Evolutionary conservation across 2,113 vertebrate genomes (phyloP).

Genomic region (Aplodontia rufa): DNA sequence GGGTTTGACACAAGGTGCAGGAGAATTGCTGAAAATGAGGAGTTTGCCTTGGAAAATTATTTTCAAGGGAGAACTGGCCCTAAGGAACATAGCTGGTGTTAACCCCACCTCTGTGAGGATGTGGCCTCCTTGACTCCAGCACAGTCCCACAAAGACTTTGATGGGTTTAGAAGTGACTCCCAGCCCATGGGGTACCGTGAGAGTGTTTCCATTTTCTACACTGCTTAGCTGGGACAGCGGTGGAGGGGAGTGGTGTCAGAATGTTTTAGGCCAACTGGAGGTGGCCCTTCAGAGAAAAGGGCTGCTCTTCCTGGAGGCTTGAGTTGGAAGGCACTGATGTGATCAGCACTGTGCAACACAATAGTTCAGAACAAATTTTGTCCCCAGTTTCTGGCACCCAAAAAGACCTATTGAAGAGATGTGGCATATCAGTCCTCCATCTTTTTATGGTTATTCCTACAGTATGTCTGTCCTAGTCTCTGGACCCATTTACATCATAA

Average conservation of each 20-base stretch:
- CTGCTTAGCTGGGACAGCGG: too few relatives aligned
- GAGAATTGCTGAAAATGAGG: background rate
- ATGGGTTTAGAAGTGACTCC: background rate
- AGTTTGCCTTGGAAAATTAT: background rate
- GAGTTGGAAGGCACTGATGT: background rate
- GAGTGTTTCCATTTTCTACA: background rate
- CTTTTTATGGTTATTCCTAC: background rate
- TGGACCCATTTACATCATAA: background rate
- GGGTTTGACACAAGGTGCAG: too few relatives aligned
- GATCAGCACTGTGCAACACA: background rate
- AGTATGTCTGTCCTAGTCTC: background rate
- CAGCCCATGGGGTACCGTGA: background rate
- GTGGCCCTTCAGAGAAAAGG: background rate
- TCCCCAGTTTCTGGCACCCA: background rate
- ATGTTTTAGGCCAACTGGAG: background rate
- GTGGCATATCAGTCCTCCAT: background rate
- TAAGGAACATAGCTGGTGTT: background rate
- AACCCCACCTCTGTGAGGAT: too few relatives aligned
- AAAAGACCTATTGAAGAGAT: background rate
- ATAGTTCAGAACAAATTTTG: background rate
- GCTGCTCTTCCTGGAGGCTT: background rate
- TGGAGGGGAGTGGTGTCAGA: too few relatives aligned
- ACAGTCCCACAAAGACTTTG: background rate
- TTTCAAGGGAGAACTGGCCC: background rate
- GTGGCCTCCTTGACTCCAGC: background rate